These are phyloP conservation scores for Gouania willdenowi DNA, from an alignment of 2,797 vertebrate species.

Conservation along the genomic window DNA sequence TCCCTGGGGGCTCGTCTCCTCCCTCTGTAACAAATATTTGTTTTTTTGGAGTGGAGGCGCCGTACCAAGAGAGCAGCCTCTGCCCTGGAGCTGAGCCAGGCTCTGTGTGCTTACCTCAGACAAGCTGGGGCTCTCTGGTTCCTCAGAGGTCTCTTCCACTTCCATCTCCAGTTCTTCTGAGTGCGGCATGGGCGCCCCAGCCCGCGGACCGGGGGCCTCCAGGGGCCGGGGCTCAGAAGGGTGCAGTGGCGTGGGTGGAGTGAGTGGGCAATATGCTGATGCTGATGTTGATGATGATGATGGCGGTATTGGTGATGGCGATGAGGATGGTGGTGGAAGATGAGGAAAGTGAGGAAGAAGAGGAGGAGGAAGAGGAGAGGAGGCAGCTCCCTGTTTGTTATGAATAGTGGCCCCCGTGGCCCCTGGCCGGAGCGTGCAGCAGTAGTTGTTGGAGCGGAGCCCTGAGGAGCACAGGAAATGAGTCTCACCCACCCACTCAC, in stretches of 20 bases:
- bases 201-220: constrained; percentile 68
- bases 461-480: constrained; percentile 94
- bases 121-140: constrained; percentile 49
- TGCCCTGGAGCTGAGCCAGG: constrained; percentile 36
- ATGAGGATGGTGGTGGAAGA: constrained; percentile 44
- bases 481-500: constrained; percentile 86
- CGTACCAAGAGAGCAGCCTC: constrained; percentile 45
- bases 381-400: constrained; percentile 72
- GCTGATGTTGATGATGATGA: constrained; percentile 38
- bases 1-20: constrained; percentile 30
- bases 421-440: constrained; percentile 73
- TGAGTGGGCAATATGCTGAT: constrained; percentile 54
- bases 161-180: constrained; percentile 57
- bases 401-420: constrained; percentile 76
- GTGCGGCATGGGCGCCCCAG: constrained; percentile 64
- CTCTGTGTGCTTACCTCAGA: constrained; percentile 79
- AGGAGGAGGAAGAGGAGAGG: constrained; percentile 59
- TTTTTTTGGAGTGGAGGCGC: constrained; percentile 21
- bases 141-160: constrained; percentile 61
- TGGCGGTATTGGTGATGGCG: constrained; percentile 27
- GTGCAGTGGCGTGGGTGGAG: constrained; percentile 63
- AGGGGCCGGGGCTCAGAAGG: constrained; percentile 74
- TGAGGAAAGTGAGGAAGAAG: constrained; percentile 54
- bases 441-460: constrained; percentile 78
- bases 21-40: constrained; percentile 27